Base-by-base conservation (phyloP, 2,888 invertebrate genomes). In the Melanostoma scalare region DNA sequence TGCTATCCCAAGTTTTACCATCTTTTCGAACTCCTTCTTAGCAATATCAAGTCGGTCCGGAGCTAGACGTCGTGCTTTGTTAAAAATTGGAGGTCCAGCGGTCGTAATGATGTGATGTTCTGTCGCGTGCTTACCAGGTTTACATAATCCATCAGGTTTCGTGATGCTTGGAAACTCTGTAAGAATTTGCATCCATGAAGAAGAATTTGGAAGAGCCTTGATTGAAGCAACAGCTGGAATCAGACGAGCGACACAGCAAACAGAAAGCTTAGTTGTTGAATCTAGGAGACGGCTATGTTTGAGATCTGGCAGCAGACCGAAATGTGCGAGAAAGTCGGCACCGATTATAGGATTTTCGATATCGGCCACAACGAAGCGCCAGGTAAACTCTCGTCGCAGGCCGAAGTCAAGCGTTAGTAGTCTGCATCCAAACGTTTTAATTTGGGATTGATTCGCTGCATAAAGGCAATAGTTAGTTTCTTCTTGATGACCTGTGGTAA, bases 391-490 rank as follows among this genome's bases (percentile, higher is more conserved):
- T 65, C 38, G 36, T 10, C 55, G 55, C 6, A 65, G 52, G 20
- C 67, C 60, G 3, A 75, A 36, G 40, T 67, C n/a, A 6, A 68
- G 55, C n/a, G 44, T 6, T 9, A 65, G 44, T 9, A 20, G n/a
- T 9, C 31, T 38, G n/a, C 36, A 50, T 8, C 60, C 69, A 46
- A 60, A 77, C 2, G 63, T 63, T 10, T 85, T 77, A 20, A 85
- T 48, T 30, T 60, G 68, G 0, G 79, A 65, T 40, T 68, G 58
- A 33, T 78, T 78, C 6, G 63, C 78, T 33, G 72, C 72, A n/a
- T 44, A 50, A 8, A 71, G 50, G 30, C 38, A 4, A 6, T 58
- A 65, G 50, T 36, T 3, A 2, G 8, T 58, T 50, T 61, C 40
- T 40, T 30, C 5, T 20, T 36, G n/a, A 69, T 20, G 42, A 58